These are phyloP conservation scores for Capra hircus DNA, from an alignment of 2,113 vertebrate genomes.

Conservation along the genomic window DNA sequence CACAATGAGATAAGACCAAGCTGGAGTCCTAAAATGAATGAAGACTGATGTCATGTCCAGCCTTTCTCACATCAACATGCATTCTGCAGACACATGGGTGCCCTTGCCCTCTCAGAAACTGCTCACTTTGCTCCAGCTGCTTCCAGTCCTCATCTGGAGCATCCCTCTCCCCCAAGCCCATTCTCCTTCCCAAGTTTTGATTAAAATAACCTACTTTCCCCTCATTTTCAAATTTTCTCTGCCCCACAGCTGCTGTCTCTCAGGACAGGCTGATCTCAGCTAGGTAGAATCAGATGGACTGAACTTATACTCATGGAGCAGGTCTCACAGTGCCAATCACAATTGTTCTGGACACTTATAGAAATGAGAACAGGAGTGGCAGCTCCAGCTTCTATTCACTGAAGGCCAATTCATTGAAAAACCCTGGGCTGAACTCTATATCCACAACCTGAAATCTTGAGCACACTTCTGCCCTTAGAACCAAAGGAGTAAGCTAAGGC, in stretches of 20 bases:
- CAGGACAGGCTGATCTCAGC: not conserved
- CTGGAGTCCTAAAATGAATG: not conserved
- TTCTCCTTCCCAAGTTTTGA: not conserved
- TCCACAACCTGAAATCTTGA: too few species aligned
- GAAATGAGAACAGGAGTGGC: not conserved
- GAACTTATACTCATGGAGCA: not conserved
- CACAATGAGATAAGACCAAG: fast-evolving
- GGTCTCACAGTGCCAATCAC: not conserved
- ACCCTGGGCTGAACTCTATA: not conserved
- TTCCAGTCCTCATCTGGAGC: not conserved
- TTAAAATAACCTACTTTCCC: not conserved
- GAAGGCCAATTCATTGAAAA: not conserved
- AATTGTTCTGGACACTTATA: not conserved
- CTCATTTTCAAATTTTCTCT: not conserved
- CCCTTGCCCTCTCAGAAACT: not conserved
- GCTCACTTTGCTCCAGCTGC: not conserved
- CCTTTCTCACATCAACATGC: not conserved
- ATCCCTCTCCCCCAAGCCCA: not conserved
- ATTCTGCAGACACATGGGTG: fast-evolving
- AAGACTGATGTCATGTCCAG: not conserved
- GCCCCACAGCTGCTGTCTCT: not conserved
- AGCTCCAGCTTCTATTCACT: not conserved
- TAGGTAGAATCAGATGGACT: not conserved
- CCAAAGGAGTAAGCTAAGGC: not conserved
- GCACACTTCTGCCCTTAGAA: not conserved